Evolutionary conservation across 2,797 vertebrate genomes (phyloP), one percentile per base, ranked within the genome.

Genomic region (Furcifer pardalis): DNA sequence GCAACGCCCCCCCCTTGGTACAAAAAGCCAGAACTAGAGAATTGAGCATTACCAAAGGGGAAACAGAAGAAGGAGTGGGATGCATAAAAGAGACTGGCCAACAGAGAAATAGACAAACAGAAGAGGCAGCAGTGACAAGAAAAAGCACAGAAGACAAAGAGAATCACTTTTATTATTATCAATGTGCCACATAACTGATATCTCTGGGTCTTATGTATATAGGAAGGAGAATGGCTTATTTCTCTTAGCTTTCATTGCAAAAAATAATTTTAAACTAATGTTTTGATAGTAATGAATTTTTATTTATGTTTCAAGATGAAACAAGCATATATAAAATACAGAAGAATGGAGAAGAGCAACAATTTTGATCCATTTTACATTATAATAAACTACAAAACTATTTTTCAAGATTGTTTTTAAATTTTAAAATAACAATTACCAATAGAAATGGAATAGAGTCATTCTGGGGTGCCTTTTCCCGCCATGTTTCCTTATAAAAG

Each of bases 131-230:
- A 42, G 78, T 82, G 35, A 75, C 81, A 87, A 90, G 42, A n/a
- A 42, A 83, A 88, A 91, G 12, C 84, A 90, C 82, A 72, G 79
- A 77, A 77, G 73, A 82, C 66, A 71, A 81, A 77, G 49, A 85
- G 17, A 83, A 49, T 44, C 25, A 46, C 15, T 76, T 81, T 86
- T 73, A 88, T 15, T 79, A 81, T 15, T 66, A 73, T 76, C 72
- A 77, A 79, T 81, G 42, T 5, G 69, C 63, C 40, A 60, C 52
- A 32, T n/a, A 81, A 76, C 40, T 66, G 21, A 42, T 81, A 89
- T 86, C 35, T 73, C 19, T 32, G 7, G 56, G 85, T 40, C 27
- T 19, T 35, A 60, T 73, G n/a, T 23, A 7, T n/a, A 25, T 32
- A 19, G 52, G 52, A 84, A 27, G 37, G 25, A 30, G 56, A 68